Percentiles rank a stretch among this genome's conserved stretches.
Conservation (phyloP, 2,113 vertebrate genomes). For the Halichoeres trimaculatus region DNA sequence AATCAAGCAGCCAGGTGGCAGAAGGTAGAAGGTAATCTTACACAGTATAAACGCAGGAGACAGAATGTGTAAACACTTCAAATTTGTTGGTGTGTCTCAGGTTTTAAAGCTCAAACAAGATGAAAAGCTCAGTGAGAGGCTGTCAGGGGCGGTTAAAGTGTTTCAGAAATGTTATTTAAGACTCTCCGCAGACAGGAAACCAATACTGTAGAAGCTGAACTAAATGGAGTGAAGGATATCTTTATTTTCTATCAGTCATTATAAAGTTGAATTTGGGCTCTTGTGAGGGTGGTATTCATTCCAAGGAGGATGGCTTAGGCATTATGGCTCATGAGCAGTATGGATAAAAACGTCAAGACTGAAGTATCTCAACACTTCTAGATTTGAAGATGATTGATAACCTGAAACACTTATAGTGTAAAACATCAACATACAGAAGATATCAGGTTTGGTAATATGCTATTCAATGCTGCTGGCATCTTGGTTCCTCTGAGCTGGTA, state of each 20-base stretch:
- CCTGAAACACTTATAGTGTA: not conserved
- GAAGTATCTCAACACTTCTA: not conserved
- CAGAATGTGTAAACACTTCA: constrained; percentile 22
- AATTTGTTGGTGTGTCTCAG: constrained; percentile 27
- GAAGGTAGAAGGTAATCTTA: constrained; percentile 30
- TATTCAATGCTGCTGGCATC: no score
- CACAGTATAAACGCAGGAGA: constrained; percentile 28
- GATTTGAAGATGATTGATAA: not conserved
- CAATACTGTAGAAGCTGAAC: constrained; percentile 18
- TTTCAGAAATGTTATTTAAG: constrained; percentile 29
- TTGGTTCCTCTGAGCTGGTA: no score
- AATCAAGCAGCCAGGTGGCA: constrained; percentile 47
- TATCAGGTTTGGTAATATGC: no score
- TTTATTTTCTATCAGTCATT: not conserved
- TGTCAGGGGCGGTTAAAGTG: constrained; percentile 34
- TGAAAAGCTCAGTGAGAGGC: constrained; percentile 38
- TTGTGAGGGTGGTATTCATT: not conserved
- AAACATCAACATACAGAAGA: not conserved
- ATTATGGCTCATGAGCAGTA: not conserved
- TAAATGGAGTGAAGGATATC: constrained; percentile 13
- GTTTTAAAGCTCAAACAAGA: constrained; percentile 42
- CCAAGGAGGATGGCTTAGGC: not conserved
- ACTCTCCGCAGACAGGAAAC: constrained; percentile 20
- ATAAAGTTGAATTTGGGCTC: not conserved
- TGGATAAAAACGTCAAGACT: not conserved